Percentiles rank a stretch among this genome's conserved stretches.
Conservation (phyloP, 2,113 vertebrate species). For the Poecile atricapillus region DNA sequence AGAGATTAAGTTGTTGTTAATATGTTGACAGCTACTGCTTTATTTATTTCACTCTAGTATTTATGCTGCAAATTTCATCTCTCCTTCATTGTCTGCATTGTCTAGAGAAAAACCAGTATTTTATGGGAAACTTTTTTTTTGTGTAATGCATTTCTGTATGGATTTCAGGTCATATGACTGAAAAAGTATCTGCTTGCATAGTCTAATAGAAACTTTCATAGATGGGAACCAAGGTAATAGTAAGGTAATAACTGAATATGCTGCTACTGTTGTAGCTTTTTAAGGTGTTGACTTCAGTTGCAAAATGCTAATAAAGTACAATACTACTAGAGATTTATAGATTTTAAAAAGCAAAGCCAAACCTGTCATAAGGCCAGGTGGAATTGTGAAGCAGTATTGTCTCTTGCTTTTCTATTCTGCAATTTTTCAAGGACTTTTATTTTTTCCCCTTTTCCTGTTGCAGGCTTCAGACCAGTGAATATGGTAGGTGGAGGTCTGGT, state of each 20-base stretch:
- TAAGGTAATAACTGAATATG: not conserved
- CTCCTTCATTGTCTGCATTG: not conserved
- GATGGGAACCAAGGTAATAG: not conserved
- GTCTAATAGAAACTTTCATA: not conserved
- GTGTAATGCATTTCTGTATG: not conserved
- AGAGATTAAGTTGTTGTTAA: slow-evolving; percentile 63
- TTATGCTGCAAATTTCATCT: not conserved
- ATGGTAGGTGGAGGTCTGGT: not conserved
- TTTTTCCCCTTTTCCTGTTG: not conserved
- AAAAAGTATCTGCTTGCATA: not conserved
- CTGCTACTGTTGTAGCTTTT: not conserved
- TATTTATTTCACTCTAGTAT: slow-evolving; percentile 4
- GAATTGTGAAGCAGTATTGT: not conserved
- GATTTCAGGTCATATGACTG: not conserved
- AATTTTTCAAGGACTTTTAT: not conserved
- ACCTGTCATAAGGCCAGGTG: not conserved
- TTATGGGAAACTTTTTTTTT: not conserved
- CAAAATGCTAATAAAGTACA: not conserved
- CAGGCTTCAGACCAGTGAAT: not conserved
- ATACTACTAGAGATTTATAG: not conserved
- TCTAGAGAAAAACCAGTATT: not conserved
- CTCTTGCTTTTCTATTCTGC: not conserved
- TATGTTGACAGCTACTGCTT: slow-evolving; percentile 45
- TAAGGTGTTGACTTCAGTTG: not conserved
- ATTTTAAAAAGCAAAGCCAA: not conserved